A percentile compares a stretch with the other conserved stretches of the same genome.
phyloP scores from a whole-genome alignment of 1,140 invertebrate genomes.

The Samia ricini region DNA sequence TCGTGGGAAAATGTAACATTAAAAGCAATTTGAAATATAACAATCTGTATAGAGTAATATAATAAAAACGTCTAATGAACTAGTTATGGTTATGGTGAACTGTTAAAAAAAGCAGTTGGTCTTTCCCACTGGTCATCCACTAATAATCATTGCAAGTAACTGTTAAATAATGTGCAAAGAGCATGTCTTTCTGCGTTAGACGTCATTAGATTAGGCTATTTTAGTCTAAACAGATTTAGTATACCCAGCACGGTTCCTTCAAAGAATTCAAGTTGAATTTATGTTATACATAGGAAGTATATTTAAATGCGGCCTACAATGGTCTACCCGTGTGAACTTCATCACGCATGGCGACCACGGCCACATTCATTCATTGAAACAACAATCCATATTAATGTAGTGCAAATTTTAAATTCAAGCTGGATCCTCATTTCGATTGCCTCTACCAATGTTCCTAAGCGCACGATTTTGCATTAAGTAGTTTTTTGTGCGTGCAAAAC shows the following conservation, averaged over 20 bases:
- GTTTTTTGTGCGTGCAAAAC: constrained; percentile 63
- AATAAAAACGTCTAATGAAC: no score
- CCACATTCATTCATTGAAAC: constrained; percentile 75
- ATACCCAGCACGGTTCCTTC: constrained; percentile 65
- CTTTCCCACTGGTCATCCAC: not conserved
- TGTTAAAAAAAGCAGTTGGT: not conserved
- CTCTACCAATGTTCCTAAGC: constrained; percentile 64
- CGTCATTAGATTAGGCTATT: constrained; percentile 65
- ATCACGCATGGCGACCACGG: constrained; percentile 70
- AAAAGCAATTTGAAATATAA: not conserved
- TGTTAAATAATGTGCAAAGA: constrained; percentile 32
- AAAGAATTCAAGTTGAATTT: constrained; percentile 71
- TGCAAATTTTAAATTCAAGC: constrained; percentile 76
- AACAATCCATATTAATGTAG: constrained; percentile 75
- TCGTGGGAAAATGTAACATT: not conserved
- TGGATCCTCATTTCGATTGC: constrained; percentile 67
- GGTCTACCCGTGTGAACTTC: constrained; percentile 74
- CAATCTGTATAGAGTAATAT: no score
- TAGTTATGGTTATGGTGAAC: no score
- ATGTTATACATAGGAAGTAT: constrained; percentile 75
- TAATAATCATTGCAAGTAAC: constrained; percentile 27
- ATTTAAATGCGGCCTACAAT: constrained; percentile 74
- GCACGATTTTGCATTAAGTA: constrained; percentile 71
- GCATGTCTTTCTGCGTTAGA: constrained; percentile 43
- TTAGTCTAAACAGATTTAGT: constrained; percentile 56